These are phyloP conservation scores for Orycteropus afer DNA, from an alignment of 2,113 vertebrate species.

Conservation along the genomic window DNA sequence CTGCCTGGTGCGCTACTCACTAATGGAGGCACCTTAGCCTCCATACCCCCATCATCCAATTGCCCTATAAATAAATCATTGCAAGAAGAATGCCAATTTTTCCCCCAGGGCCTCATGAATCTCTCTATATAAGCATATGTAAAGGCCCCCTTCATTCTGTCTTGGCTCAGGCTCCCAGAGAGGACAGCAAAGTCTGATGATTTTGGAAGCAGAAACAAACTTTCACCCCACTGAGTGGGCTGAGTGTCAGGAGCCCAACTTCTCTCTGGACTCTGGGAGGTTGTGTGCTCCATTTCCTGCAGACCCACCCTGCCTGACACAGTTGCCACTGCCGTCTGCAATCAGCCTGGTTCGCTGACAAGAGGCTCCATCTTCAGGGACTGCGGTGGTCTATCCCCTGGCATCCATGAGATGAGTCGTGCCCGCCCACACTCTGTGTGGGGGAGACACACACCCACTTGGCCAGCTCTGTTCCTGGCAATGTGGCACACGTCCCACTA, in stretches of 20 bases:
- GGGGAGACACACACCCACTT: not conserved
- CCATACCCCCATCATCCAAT: slow-evolving; percentile 74
- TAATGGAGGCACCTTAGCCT: slow-evolving; percentile 74
- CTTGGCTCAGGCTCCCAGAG: not conserved
- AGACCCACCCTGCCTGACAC: not conserved
- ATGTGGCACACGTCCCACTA: not conserved
- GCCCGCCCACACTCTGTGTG: not conserved
- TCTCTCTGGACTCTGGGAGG: not conserved
- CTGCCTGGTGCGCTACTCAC: slow-evolving; percentile 59
- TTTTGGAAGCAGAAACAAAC: slow-evolving; percentile 46
- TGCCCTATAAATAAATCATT: slow-evolving; percentile 78
- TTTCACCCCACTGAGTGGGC: not conserved
- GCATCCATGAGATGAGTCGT: not conserved
- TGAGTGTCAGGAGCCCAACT: not conserved
- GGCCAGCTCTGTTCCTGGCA: not conserved
- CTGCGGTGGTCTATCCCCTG: slow-evolving; percentile 7
- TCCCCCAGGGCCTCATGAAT: slow-evolving; percentile 75
- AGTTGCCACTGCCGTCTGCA: not conserved
- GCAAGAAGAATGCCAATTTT: slow-evolving; percentile 64
- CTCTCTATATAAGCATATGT: slow-evolving; percentile 40
- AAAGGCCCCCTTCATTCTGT: slow-evolving; percentile 57
- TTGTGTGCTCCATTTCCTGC: slow-evolving; percentile 30
- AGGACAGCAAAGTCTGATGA: not conserved
- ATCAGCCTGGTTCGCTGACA: slow-evolving; percentile 27
- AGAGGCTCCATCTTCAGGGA: not conserved